Conservation (phyloP, 2,797 vertebrate species). For the Myripristis murdjan region DNA sequence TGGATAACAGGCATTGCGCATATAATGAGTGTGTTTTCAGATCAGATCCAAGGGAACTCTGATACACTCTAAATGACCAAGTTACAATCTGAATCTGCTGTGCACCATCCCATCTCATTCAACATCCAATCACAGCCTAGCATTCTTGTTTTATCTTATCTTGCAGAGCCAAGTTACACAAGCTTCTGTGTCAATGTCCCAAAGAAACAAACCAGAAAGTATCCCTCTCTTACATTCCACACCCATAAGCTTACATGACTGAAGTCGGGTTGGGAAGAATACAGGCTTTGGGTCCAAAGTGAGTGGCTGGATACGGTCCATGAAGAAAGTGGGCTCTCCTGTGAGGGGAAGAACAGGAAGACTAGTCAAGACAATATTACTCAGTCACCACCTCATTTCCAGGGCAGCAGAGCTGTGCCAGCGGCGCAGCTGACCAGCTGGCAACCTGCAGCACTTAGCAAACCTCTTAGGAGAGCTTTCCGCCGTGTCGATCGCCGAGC, state of each 20-base stretch:
- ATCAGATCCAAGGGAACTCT: slow-evolving; percentile 14
- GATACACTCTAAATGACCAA: slow-evolving; percentile 29
- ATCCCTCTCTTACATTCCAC: slow-evolving; percentile 27
- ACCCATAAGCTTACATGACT: slow-evolving; percentile 85
- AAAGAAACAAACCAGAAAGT: neutral
- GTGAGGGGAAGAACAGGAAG: slow-evolving; percentile 43
- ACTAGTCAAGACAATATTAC: slow-evolving; percentile 32
- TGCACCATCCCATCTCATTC: slow-evolving; percentile 37
- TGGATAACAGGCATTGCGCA: slow-evolving; percentile 63
- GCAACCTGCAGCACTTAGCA: slow-evolving; percentile 73
- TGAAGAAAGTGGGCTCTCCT: slow-evolving; percentile 89
- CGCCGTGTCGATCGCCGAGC: slow-evolving; percentile 69
- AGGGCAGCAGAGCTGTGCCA: slow-evolving; percentile 53
- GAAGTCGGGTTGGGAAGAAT: slow-evolving; percentile 90
- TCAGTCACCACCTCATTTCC: slow-evolving; percentile 42
- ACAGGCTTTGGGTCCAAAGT: slow-evolving; percentile 91
- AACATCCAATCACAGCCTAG: slow-evolving; percentile 67
- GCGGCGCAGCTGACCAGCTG: slow-evolving; percentile 67
- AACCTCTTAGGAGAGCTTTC: slow-evolving; percentile 86
- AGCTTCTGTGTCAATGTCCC: slow-evolving; percentile 61
- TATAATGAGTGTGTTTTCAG: slow-evolving; percentile 27
- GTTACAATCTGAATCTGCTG: slow-evolving; percentile 28
- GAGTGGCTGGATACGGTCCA: slow-evolving; percentile 89
- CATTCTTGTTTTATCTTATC: slow-evolving; percentile 70
- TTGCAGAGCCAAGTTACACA: slow-evolving; percentile 51